Evolutionary conservation across 2,888 invertebrate species (phyloP).

Genomic region (Agrotis segetum): DNA sequence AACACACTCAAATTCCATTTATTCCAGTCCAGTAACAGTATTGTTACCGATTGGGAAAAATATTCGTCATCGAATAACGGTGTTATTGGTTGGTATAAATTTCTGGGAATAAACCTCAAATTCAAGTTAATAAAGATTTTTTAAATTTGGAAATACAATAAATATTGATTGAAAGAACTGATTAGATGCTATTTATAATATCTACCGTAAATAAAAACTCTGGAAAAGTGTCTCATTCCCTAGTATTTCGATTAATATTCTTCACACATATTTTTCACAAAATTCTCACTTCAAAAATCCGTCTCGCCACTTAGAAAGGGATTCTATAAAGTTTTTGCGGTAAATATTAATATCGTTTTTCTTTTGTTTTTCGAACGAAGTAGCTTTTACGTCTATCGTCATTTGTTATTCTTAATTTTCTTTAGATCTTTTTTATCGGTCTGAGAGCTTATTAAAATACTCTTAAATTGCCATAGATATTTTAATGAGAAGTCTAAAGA

Average conservation of each 20-base stretch:
- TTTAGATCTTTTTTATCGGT: background rate
- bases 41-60: too few relatives aligned
- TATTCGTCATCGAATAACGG: too few relatives aligned
- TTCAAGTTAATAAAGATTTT: too few relatives aligned
- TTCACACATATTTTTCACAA: background rate
- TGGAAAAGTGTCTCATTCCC: too few relatives aligned
- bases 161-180: too few relatives aligned
- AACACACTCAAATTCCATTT: too few relatives aligned
- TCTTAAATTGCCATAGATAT: background rate
- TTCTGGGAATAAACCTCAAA: too few relatives aligned
- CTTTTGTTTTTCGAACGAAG: slow-evolving; percentile 6
- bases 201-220: too few relatives aligned
- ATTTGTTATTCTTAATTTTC: slow-evolving; percentile 11
- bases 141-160: too few relatives aligned
- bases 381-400: background rate
- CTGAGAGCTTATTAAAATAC: background rate
- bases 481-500: background rate
- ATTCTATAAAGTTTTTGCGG: slow-evolving; percentile 5
- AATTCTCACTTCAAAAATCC: background rate
- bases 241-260: background rate
- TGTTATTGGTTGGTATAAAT: too few relatives aligned
- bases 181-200: too few relatives aligned
- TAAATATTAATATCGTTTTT: background rate
- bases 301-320: background rate
- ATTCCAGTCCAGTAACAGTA: too few relatives aligned